Conservation (phyloP, 2,888 invertebrate species). For the Aethes cnicana region DNA sequence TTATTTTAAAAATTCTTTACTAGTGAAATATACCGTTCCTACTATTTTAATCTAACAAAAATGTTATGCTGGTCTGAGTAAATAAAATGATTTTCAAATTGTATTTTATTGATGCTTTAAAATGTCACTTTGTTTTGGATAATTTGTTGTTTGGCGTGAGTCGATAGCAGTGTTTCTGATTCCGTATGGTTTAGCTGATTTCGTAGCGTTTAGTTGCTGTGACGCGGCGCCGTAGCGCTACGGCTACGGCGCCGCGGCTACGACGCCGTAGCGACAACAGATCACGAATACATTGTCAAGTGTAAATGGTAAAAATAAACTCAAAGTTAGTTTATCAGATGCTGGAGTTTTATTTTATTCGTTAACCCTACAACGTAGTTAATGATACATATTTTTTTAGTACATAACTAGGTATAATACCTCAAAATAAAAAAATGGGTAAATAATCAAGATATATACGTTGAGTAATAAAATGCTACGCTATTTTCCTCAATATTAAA, state of each 20-base stretch:
- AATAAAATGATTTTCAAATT: constrained; percentile 31
- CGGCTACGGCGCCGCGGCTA: constrained; percentile 76
- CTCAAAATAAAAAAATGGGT: too few relatives aligned
- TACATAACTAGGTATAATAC: neutral
- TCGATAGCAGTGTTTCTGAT: constrained; percentile 23
- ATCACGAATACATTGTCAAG: constrained; percentile 83
- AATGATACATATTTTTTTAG: neutral
- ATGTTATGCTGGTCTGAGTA: constrained; percentile 44
- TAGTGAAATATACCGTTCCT: constrained; percentile 82
- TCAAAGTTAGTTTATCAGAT: constrained; percentile 84
- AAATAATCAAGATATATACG: too few relatives aligned
- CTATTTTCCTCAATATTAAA: constrained; percentile 21
- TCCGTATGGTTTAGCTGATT: constrained; percentile 37
- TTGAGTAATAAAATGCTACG: too few relatives aligned
- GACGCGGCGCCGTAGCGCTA: constrained; percentile 44
- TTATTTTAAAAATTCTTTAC: constrained; percentile 80
- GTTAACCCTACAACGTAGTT: neutral
- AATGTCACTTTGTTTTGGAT: constrained; percentile 29
- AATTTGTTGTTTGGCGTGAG: constrained; percentile 24
- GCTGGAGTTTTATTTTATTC: constrained; percentile 72
- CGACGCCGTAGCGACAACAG: constrained; percentile 78
- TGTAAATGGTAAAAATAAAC: constrained; percentile 84
- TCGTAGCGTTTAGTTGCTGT: constrained; percentile 57
- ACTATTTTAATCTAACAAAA: constrained; percentile 75
- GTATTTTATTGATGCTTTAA: constrained; percentile 48